Percentiles rank a stretch among this genome's conserved stretches.
phyloP scores from a whole-genome alignment of 2,888 invertebrate genomes.

The Portevinia maculata region DNA sequence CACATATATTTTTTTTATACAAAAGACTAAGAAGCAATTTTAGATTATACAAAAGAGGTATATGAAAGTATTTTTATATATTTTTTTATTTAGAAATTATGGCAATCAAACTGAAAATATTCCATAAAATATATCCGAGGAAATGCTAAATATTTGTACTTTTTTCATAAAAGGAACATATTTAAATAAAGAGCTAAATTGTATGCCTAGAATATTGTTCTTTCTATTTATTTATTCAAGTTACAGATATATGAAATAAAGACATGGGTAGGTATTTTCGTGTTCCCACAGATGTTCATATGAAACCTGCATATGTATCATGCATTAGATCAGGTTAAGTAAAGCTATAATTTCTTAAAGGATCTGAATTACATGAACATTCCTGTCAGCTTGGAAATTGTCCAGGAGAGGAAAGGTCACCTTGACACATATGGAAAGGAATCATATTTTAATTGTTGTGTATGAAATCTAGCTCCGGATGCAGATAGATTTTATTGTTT shows the following conservation, averaged over 20 bases:
- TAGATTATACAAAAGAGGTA: constrained; percentile 45
- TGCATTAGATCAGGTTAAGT: too few species aligned
- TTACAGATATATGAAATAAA: not conserved
- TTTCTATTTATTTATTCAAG: not conserved
- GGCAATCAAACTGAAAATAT: constrained; percentile 35
- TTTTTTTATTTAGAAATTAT: constrained; percentile 52
- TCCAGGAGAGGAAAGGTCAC: too few species aligned
- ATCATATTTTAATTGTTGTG: too few species aligned
- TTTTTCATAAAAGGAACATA: constrained; percentile 51
- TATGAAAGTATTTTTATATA: constrained; percentile 53
- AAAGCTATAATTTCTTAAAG: too few species aligned
- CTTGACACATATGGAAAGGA: too few species aligned
- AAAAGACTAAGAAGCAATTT: constrained; percentile 74
- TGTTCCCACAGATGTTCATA: too few species aligned
- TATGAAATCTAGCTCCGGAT: too few species aligned
- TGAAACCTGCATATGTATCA: too few species aligned
- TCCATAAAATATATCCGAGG: constrained; percentile 47
- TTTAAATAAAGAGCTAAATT: constrained; percentile 72
- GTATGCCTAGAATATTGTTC: constrained; percentile 55
- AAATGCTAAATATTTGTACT: constrained; percentile 70
- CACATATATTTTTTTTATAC: constrained; percentile 65
- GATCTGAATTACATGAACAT: too few species aligned
- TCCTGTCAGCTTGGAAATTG: too few species aligned
- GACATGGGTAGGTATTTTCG: too few species aligned
- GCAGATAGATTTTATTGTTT: too few species aligned